These are phyloP conservation scores for Choloepus hoffmanni DNA, from an alignment of 2,113 vertebrate genomes.

Conservation along the genomic window DNA sequence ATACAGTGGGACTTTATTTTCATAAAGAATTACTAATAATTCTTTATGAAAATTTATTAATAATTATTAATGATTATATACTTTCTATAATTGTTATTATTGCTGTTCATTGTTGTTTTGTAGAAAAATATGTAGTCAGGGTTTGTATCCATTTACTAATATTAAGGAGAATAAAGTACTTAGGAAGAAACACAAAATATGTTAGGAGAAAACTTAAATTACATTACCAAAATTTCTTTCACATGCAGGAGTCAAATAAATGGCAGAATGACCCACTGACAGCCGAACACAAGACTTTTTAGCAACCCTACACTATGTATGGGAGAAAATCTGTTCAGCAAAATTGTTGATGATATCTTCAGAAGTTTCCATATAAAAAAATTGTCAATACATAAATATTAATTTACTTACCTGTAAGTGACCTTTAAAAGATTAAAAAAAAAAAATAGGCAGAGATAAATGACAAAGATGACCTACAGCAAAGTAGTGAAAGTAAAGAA, in stretches of 20 bases:
- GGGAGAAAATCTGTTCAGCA: constrained; percentile 27
- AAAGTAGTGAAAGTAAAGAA: background rate
- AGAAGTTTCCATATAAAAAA: constrained; percentile 33
- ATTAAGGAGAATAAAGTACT: constrained; percentile 1
- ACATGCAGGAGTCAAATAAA: background rate
- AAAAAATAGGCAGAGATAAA: background rate
- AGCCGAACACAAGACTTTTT: background rate
- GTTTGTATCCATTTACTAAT: constrained; percentile 21
- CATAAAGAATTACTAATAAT: background rate
- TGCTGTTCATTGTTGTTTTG: no score
- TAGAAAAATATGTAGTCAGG: no score
- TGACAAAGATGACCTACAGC: background rate
- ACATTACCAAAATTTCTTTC: constrained; percentile 31
- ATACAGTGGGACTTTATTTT: background rate
- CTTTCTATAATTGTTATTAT: no score
- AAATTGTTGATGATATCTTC: constrained; percentile 39
- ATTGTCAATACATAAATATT: background rate
- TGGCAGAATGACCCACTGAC: background rate
- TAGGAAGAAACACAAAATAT: constrained; percentile 6
- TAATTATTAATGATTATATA: no score
- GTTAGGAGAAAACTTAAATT: background rate
- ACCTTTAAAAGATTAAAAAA: background rate
- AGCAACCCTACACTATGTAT: background rate
- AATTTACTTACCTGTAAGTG: constrained; percentile 58
- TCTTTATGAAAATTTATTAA: no score